Evolutionary conservation across 1,140 invertebrate species (phyloP).

Genomic region (Patella vulgata): DNA sequence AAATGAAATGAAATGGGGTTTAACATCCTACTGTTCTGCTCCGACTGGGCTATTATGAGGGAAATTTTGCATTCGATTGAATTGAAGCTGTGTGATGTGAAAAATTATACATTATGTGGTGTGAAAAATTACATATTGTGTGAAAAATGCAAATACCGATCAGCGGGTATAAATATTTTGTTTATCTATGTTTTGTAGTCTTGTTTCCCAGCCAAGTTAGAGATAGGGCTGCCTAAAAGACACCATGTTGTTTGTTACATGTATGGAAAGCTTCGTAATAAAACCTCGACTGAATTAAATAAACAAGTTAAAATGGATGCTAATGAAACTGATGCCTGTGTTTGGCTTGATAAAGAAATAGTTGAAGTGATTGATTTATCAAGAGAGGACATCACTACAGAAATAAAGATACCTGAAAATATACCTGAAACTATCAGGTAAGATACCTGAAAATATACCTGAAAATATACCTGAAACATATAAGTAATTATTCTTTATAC

Average conservation of each 20-base stretch:
- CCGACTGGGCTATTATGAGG: neutral
- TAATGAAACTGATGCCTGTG: conserved; percentile 35
- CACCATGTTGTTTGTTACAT: conserved; percentile 65
- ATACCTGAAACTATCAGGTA: conserved; percentile 24
- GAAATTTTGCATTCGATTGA: neutral
- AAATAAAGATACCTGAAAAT: neutral
- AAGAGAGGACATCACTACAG: conserved; percentile 25
- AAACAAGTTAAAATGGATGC: conserved; percentile 37
- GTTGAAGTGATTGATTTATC: conserved; percentile 29
- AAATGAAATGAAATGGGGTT: neutral
- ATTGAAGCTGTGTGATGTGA: neutral
- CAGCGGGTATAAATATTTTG: no score
- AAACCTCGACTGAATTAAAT: conserved; percentile 32
- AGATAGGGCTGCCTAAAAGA: conserved; percentile 52
- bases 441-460: neutral
- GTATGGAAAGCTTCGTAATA: conserved; percentile 37
- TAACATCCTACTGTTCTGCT: neutral
- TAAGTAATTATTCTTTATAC: no score
- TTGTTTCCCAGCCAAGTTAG: conserved; percentile 57
- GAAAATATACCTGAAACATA: no score
- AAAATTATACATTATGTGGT: no score
- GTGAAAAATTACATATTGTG: no score
- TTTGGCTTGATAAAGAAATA: conserved; percentile 34
- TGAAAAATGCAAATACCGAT: no score
- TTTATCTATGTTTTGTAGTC: conserved; percentile 50